Evolutionary conservation across 1,140 invertebrate genomes (phyloP).

Genomic region (Drosophila baimaii): DNA sequence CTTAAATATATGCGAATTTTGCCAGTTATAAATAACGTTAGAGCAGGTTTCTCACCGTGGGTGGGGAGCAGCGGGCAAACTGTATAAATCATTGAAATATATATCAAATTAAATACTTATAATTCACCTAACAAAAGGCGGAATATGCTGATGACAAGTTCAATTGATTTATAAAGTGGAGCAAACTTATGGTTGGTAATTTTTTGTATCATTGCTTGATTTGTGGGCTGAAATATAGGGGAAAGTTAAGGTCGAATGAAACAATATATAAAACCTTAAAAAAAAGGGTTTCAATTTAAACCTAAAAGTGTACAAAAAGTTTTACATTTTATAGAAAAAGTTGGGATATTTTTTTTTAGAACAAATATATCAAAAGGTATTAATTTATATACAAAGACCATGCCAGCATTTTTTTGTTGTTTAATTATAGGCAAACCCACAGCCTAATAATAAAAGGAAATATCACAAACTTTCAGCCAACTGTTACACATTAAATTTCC

Average conservation of each 20-base stretch:
- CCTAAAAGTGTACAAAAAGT: background rate
- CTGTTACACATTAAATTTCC: slow-evolving; percentile 14
- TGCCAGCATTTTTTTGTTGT: background rate
- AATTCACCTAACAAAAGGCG: slow-evolving; percentile 34
- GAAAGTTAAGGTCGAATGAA: background rate
- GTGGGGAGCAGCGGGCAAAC: slow-evolving; percentile 10
- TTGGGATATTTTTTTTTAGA: background rate
- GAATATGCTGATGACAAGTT: slow-evolving; percentile 57
- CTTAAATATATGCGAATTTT: slow-evolving; percentile 26
- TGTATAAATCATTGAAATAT: slow-evolving; percentile 52
- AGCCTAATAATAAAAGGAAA: background rate
- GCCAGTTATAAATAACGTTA: slow-evolving; percentile 23
- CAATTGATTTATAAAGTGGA: slow-evolving; percentile 66
- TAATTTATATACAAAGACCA: background rate
- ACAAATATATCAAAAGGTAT: slow-evolving; percentile 1
- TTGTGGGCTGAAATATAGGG: background rate
- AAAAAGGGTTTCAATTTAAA: background rate
- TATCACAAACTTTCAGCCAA: slow-evolving; percentile 4
- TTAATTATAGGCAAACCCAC: background rate
- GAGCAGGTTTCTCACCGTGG: slow-evolving; percentile 17
- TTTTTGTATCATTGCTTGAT: slow-evolving; percentile 41
- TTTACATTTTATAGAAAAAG: background rate
- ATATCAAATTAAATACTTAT: slow-evolving; percentile 62
- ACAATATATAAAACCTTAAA: background rate
- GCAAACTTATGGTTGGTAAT: slow-evolving; percentile 21